Evolutionary conservation across 1,140 invertebrate species (phyloP), one percentile per base, ranked within the genome.

Genomic region (Zaprionus capensis): DNA sequence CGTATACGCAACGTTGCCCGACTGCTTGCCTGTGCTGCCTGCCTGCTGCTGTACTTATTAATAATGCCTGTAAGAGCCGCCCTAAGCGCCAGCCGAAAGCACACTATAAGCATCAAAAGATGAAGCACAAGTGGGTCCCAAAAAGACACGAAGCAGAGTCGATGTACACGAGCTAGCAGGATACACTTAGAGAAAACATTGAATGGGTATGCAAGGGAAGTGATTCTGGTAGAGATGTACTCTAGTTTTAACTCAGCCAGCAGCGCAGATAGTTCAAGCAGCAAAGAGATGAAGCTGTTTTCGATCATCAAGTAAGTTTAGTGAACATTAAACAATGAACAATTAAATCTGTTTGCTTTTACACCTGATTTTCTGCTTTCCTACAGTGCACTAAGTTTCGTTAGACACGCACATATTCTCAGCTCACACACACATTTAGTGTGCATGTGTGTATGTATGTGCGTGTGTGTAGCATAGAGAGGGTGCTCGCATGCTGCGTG

Each of bases 1-100:
- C 85, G 85, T 90, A 90, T 84, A 90, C 85, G 81, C 63, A 59
- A 74, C 79, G 70, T 66, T 73, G 64, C 70, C 76, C 62, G 38
- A 14, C 15, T 41, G 36, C 36, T 14, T 38, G 12, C 14, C 4
- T 15, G 36, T 28, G 26, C 26, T 5, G 36, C 12, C 36, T 38
- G 14, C 12, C 12, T 38, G 36, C 36, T 38, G n/a, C 38, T 46
- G 31, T 80, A 90, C 84, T 90, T 88, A 81, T 84, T 88, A 84
- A 81, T 84, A 90, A 88, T 81, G 78, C 78, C 71, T 4, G 20
- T 14, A 17, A 41, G 41, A 57, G 51, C 58, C 51, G 46, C 17
- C 62, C 46, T 22, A 55, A 59, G 26, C 34, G 31, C 9, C 46
- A 38, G 59, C 46, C 20, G 11, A 17, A 46, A 55, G 73, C 63